Evolutionary conservation across 2,113 vertebrate genomes (phyloP).

Genomic region (Oryctolagus cuniculus): mOryCun1.1 NC_091436.1:153727001-153727500

Average conservation of each 20-base stretch:
- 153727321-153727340: background rate
- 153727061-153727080: background rate
- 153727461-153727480: background rate
- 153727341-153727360: background rate
- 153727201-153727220: background rate
- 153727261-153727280: background rate
- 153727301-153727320: background rate
- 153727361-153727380: background rate
- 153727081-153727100: background rate
- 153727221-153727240: background rate
- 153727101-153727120: background rate
- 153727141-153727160: background rate
- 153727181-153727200: background rate
- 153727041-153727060: constrained; percentile 24
- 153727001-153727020: background rate
- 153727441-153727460: background rate
- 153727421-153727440: background rate
- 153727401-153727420: background rate
- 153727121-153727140: background rate
- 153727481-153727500: background rate
- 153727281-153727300: background rate
- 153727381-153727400: background rate
- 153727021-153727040: background rate
- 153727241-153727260: background rate
- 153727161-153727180: background rate